phyloP scores from a whole-genome alignment of 2,888 invertebrate genomes.

The Epistrophella euchroma region DNA sequence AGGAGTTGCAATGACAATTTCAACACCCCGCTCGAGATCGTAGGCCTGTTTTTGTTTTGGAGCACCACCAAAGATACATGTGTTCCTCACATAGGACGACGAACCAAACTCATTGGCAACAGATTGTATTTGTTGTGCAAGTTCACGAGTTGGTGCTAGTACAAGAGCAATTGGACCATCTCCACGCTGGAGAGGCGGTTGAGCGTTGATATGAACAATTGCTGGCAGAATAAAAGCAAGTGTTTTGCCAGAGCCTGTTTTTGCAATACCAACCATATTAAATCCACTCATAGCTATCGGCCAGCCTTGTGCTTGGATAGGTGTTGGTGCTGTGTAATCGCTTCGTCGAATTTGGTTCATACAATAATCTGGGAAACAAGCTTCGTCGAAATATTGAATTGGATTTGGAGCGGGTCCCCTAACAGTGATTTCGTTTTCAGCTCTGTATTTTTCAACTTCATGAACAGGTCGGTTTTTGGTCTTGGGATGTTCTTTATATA shows the following conservation, averaged over 20 bases:
- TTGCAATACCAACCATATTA: constrained; percentile 94
- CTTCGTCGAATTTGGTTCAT: constrained; percentile 87
- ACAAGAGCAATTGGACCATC: constrained; percentile 94
- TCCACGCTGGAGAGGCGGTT: constrained; percentile 89
- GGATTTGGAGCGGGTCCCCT: constrained; percentile 91
- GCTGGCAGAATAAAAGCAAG: constrained; percentile 92
- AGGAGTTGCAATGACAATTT: constrained; percentile 95
- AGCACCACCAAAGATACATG: constrained; percentile 97
- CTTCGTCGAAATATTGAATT: constrained; percentile 91
- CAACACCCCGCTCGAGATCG: constrained; percentile 91
- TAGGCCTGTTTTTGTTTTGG: constrained; percentile 90
- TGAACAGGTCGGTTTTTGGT: constrained; percentile 86
- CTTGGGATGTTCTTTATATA: constrained; percentile 90
- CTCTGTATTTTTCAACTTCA: constrained; percentile 89
- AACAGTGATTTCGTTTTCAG: constrained; percentile 89
- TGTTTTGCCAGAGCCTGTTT: constrained; percentile 93
- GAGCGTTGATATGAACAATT: constrained; percentile 93
- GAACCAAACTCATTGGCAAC: constrained; percentile 93
- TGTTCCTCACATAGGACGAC: constrained; percentile 90
- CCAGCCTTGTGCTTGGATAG: constrained; percentile 94
- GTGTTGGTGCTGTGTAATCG: constrained; percentile 90
- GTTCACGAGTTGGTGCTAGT: constrained; percentile 91
- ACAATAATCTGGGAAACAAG: constrained; percentile 90
- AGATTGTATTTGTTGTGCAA: constrained; percentile 92
- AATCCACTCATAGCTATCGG: constrained; percentile 92